Evolutionary conservation across 2,797 vertebrate species (phyloP).

Genomic region (Neoniphon sammara): DNA sequence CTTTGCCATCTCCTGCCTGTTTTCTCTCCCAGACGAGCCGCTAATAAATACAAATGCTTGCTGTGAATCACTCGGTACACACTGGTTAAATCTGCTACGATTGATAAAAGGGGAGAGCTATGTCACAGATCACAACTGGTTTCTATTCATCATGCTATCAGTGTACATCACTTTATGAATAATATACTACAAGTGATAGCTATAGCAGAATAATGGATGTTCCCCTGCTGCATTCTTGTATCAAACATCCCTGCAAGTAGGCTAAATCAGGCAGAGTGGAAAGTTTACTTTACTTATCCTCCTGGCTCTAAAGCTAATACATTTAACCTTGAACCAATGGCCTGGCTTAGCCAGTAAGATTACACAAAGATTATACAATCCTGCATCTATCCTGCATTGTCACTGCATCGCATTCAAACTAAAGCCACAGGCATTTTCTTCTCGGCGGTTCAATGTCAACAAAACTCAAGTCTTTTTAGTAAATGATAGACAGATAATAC

Average conservation of each 20-base stretch:
- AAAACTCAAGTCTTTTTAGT: not conserved
- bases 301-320: not conserved
- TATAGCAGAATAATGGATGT: not conserved
- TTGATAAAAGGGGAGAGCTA: not conserved
- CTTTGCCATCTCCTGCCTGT: not conserved
- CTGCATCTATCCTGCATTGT: not conserved
- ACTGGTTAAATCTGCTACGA: not conserved
- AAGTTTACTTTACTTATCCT: not conserved
- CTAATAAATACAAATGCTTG: conserved; percentile 3
- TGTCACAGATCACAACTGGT: not conserved
- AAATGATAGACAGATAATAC: not conserved
- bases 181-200: not conserved
- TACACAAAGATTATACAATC: not conserved
- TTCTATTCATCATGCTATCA: not conserved
- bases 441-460: not conserved
- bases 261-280: not conserved
- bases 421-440: not conserved
- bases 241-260: not conserved
- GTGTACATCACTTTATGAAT: not conserved
- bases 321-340: not conserved
- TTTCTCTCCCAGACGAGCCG: not conserved
- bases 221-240: not conserved
- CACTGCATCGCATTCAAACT: not conserved
- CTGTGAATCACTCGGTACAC: not conserved
- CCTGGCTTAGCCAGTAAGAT: not conserved